Base-by-base conservation (phyloP, 1,140 invertebrate genomes). In the Papilio xuthus region DNA sequence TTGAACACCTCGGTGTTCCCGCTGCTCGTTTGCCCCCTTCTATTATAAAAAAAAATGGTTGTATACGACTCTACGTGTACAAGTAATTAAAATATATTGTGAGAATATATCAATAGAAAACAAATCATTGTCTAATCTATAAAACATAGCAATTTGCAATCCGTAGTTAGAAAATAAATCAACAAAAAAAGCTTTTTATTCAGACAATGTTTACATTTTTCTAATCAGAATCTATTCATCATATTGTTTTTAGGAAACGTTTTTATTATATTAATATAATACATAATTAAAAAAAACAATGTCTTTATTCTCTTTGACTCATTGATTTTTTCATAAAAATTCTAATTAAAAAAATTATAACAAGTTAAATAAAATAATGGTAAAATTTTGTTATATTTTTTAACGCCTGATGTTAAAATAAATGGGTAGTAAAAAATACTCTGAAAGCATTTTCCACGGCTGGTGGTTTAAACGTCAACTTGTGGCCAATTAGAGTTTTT, bases 401-500 rank as follows among this genome's bases (percentile, higher is more conserved):
- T 28, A 18, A 15, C 15, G 1, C 1, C 13, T 1, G 26, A 32
- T 13, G 23, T 60, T 60, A 60, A 67, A 28, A 18, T 9, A 8
- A 53, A 53, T 20, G 50, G n/a, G n/a, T 9, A 53, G 18, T 37
- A 53, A 53, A 53, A 53, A 53, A 9, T 26, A 23, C 26, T 4
- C 60, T 32, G 60, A 67, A 67, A 67, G 6, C 60, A 15, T 67
- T 67, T 67, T 15, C 60, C 60, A 67, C 60, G 26, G 47, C 15
- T 15, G 78, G 41, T 41, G 47, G 60, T 80, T 50, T 53, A 86
- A 82, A 81, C 78, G 60, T 81, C 82, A 82, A 84, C 79, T 86
- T 81, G 81, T 71, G 79, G 83, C 84, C 86, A 87, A 87, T 87
- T 87, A 85, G 86, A 87, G 86, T 87, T 87, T 84, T 84, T 84